Conservation (phyloP, 2,888 invertebrate genomes). For the Nemotelus pantherinus region DNA sequence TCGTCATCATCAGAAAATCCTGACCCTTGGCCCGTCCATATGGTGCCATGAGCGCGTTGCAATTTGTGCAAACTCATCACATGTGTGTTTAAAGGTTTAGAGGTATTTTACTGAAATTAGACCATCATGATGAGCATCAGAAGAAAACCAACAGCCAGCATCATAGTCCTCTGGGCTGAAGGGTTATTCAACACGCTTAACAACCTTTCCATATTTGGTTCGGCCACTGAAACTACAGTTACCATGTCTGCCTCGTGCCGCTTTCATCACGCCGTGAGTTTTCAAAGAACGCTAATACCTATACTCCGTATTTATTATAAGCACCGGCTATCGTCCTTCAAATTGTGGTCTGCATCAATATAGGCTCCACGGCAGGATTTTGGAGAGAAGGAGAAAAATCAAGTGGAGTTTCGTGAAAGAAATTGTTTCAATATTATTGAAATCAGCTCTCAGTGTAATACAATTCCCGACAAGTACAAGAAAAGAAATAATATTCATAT, state of each 20-base stretch:
- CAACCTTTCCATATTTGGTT: slow-evolving; percentile 29
- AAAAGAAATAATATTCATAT: no score
- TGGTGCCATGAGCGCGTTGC: slow-evolving; percentile 15
- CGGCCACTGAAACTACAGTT: neutral
- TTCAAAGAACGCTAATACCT: slow-evolving; percentile 36
- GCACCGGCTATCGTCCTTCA: slow-evolving; percentile 39
- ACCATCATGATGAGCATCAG: slow-evolving; percentile 37
- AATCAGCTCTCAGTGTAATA: no score
- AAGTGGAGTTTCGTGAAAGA: no score
- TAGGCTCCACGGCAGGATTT: neutral
- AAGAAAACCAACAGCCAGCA: slow-evolving; percentile 1
- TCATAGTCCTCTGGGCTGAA: slow-evolving; percentile 17
- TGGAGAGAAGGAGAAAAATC: neutral
- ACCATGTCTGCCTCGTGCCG: neutral
- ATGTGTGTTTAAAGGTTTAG: slow-evolving; percentile 42
- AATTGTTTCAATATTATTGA: no score
- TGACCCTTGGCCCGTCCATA: slow-evolving; percentile 15
- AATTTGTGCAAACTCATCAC: slow-evolving; percentile 38
- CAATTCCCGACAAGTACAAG: no score
- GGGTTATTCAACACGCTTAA: slow-evolving; percentile 34
- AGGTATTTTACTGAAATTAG: slow-evolving; percentile 44
- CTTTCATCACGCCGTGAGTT: neutral
- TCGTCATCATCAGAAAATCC: slow-evolving; percentile 7
- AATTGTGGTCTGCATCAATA: slow-evolving; percentile 20
- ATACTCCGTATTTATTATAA: slow-evolving; percentile 28